Evolutionary conservation across 2,113 vertebrate species (phyloP).

Genomic region (Erythrolamprus reginae): DNA sequence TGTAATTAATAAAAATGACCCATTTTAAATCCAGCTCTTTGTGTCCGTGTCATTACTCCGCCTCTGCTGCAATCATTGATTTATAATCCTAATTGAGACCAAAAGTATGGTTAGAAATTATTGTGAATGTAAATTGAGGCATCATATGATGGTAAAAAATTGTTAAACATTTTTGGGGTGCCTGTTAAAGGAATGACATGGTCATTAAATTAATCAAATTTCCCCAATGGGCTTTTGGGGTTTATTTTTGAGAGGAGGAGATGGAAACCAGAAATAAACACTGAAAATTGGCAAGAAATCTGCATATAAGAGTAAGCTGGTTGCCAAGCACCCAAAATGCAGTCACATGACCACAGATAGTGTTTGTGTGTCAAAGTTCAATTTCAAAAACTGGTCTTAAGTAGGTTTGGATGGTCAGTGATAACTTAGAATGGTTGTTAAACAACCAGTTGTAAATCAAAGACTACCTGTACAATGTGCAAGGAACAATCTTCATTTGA

Average conservation of each 20-base stretch:
- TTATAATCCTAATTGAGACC: not conserved
- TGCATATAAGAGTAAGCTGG: not conserved
- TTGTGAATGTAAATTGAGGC: not conserved
- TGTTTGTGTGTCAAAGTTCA: not conserved
- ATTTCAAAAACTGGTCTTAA: not conserved
- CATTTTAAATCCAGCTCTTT: too few species aligned
- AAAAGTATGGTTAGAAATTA: not conserved
- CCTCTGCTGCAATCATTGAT: too few species aligned
- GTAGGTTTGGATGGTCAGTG: not conserved
- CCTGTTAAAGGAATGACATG: not conserved
- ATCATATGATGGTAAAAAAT: not conserved
- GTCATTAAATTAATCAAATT: not conserved
- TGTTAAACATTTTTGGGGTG: not conserved
- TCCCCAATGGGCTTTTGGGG: not conserved
- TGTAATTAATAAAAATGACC: too few species aligned
- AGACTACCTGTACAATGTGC: not conserved
- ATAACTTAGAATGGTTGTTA: not conserved
- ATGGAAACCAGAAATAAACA: not conserved
- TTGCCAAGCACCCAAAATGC: not conserved
- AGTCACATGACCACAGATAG: not conserved
- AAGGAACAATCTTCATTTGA: not conserved
- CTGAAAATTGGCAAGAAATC: not conserved
- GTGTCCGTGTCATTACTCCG: too few species aligned
- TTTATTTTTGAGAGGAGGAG: too few species aligned
- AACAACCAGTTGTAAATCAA: not conserved